Base-by-base conservation (phyloP, 2,113 vertebrate genomes). In the Pachycephala philippinensis region DNA sequence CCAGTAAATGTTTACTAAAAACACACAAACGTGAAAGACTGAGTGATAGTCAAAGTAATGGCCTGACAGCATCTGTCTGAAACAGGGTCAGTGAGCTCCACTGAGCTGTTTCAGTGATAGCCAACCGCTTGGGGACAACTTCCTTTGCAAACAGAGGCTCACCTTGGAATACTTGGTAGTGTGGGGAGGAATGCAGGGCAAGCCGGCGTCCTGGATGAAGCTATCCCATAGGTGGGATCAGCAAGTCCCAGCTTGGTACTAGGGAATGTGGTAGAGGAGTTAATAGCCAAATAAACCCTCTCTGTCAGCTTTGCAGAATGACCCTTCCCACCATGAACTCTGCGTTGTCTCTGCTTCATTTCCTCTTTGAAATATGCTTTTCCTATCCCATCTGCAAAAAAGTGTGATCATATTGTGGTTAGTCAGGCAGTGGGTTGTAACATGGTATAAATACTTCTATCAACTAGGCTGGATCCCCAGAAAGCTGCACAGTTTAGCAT, bases 91-190 rank as follows among this genome's bases (percentile, higher is more conserved):
- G 27, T 74, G 78, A 65, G 53, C 37, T 54, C 39, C n/a, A 33
- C 4, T 52, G 33, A 69, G n/a, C 26, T 70, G 14, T 50, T 85
- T 66, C 50, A 59, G 30, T 35, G 23, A 61, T 7, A 77, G 35
- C 19, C 1, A 2, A 27, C 27, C 0, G 0, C 2, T 0, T 83
- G 22, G 13, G 15, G 17, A 63, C 28, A n/a, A 12, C 37, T 85
- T 24, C 7, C 9, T 57, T 69, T 57, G 26, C 37, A 76, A 44
- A 59, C 15, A 63, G 23, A 31, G 83, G 28, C 39, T 44, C 21
- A 13, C 7, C 21, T 37, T 56, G 44, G 44, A 20, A 16, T 50
- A 28, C 13, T 44, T 30, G 5, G 12, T 59, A 65, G 19, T 65
- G 54, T 69, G 54, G 28, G 49, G 59, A 45, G 42, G 31, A 77